These are phyloP conservation scores for Pseudopipra pipra DNA, from an alignment of 2,113 vertebrate species.

Conservation along the genomic window DNA sequence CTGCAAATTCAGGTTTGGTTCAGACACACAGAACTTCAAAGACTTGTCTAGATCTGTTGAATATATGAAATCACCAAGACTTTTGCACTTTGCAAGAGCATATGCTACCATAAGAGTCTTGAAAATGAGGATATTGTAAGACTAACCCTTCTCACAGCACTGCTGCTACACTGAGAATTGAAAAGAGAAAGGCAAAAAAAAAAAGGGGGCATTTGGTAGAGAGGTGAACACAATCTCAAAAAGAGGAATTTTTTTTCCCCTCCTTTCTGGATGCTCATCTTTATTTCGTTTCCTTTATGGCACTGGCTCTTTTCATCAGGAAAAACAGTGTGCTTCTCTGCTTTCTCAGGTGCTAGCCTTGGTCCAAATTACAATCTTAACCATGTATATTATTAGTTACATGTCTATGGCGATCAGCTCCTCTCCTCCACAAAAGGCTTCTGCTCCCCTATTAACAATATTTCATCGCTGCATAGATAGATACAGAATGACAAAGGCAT, in stretches of 20 bases:
- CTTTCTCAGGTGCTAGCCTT: background rate
- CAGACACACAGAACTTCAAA: background rate
- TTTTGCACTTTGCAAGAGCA: background rate
- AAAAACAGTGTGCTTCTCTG: background rate
- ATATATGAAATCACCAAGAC: background rate
- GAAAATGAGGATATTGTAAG: background rate
- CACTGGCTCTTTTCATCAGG: background rate
- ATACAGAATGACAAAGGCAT: constrained; percentile 47
- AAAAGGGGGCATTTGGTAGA: background rate
- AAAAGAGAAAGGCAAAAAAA: background rate
- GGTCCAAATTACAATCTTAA: constrained; percentile 16
- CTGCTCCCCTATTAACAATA: constrained; percentile 20
- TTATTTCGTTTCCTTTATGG: background rate
- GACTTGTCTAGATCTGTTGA: background rate
- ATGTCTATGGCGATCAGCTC: constrained; percentile 39
- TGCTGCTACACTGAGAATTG: background rate
- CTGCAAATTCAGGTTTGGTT: background rate
- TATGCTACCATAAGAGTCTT: background rate
- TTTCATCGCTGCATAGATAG: constrained; percentile 26
- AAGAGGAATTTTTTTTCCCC: rapidly evolving
- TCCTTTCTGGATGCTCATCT: background rate
- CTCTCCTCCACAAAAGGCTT: constrained; percentile 40
- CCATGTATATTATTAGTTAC: constrained; percentile 42
- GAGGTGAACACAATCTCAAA: background rate
- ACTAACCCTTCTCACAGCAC: background rate